These are phyloP conservation scores for Aphodius granarius DNA, from an alignment of 2,888 invertebrate genomes.

Conservation along the genomic window DNA sequence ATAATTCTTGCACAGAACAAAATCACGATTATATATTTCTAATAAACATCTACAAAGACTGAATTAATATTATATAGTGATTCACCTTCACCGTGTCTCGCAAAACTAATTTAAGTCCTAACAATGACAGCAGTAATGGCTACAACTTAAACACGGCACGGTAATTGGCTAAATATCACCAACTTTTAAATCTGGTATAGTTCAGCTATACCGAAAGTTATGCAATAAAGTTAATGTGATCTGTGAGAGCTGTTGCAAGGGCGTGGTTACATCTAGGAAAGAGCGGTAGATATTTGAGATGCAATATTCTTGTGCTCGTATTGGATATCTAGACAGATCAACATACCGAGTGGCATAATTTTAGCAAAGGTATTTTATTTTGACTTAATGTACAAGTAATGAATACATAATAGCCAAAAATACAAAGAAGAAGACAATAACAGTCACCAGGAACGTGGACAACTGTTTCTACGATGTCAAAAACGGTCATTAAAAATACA, in stretches of 20 bases:
- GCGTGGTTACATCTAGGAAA: background rate
- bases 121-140: background rate
- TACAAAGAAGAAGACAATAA: too few species aligned
- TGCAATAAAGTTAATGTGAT: background rate
- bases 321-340: too few species aligned
- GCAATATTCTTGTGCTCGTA: background rate
- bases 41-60: background rate
- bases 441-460: too few species aligned
- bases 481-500: too few species aligned
- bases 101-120: background rate
- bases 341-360: too few species aligned
- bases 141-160: background rate
- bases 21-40: background rate
- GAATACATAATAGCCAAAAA: too few species aligned
- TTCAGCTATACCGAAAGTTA: background rate
- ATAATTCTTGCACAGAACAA: background rate
- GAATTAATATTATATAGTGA: background rate
- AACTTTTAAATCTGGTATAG: background rate
- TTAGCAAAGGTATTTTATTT: too few species aligned
- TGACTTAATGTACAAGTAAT: too few species aligned
- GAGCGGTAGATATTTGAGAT: background rate
- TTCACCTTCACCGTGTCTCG: background rate
- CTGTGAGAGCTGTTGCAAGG: background rate
- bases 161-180: background rate
- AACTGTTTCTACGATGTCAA: too few species aligned